Evolutionary conservation across 2,888 invertebrate species (phyloP).

Genomic region (Tetheella fluctuosa): DNA sequence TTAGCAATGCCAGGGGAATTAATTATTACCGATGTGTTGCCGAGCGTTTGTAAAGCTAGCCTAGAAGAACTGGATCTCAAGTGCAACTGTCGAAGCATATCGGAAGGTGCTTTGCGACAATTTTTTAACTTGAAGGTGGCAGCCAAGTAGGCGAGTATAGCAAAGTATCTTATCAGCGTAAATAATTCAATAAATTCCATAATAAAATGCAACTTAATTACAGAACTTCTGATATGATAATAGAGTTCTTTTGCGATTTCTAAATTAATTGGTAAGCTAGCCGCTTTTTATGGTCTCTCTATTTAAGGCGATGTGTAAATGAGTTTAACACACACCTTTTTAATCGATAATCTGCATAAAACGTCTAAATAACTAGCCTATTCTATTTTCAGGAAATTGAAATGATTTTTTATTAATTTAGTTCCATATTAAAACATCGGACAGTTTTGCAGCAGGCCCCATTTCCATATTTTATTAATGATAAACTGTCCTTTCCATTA

Average conservation of each 20-base stretch:
- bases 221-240: neutral
- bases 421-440: conserved; percentile 71
- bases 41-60: too few species aligned
- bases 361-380: neutral
- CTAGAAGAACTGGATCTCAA: too few species aligned
- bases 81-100: too few species aligned
- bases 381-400: neutral
- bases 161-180: too few species aligned
- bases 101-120: too few species aligned
- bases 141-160: too few species aligned
- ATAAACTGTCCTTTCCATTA: conserved; percentile 65
- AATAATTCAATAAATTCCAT: too few species aligned
- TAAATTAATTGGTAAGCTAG: conserved; percentile 7
- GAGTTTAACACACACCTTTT: conserved; percentile 13
- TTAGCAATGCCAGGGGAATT: too few species aligned
- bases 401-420: conserved; percentile 28
- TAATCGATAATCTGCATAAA: conserved; percentile 4
- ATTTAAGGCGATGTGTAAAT: conserved; percentile 12
- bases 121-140: too few species aligned
- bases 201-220: neutral
- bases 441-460: conserved; percentile 52
- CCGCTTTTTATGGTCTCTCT: neutral
- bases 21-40: too few species aligned
- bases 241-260: neutral
- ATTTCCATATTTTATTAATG: conserved; percentile 71